Conservation (phyloP, 2,888 invertebrate species). For the Iselma pallidipennis region DNA sequence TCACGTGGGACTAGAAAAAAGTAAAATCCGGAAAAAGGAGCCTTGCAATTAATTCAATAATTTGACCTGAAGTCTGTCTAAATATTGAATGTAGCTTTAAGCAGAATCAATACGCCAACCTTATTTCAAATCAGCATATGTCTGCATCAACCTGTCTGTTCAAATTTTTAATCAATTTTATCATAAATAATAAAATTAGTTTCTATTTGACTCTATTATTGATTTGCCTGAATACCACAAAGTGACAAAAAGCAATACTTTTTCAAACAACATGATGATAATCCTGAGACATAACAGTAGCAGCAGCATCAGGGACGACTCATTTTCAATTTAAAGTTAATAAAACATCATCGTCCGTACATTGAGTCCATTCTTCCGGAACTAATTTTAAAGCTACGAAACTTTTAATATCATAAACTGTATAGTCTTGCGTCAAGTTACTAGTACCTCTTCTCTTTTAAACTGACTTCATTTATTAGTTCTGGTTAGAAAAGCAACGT, state of each 20-base stretch:
- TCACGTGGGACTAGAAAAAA: no score
- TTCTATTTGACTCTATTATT: neutral
- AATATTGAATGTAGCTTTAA: no score
- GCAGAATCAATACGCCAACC: neutral
- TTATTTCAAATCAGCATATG: neutral
- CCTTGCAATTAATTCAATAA: no score
- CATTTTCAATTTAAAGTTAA: conserved; percentile 24
- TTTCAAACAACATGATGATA: no score
- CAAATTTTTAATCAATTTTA: neutral
- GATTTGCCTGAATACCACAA: no score
- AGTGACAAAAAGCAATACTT: no score
- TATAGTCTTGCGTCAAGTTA: no score
- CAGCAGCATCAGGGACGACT: neutral
- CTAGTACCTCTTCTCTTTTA: neutral
- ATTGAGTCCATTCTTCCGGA: conserved; percentile 14
- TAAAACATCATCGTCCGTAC: conserved; percentile 21
- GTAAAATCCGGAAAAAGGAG: no score
- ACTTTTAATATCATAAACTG: conserved; percentile 27
- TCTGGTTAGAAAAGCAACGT: neutral
- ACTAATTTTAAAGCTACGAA: conserved; percentile 22
- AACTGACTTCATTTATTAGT: conserved; percentile 28
- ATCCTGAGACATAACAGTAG: neutral
- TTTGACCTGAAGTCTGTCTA: no score
- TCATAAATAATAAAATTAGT: neutral
- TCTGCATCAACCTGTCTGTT: no score